Conservation (phyloP, 2,113 vertebrate genomes). For the Bubo blakistoni region DNA sequence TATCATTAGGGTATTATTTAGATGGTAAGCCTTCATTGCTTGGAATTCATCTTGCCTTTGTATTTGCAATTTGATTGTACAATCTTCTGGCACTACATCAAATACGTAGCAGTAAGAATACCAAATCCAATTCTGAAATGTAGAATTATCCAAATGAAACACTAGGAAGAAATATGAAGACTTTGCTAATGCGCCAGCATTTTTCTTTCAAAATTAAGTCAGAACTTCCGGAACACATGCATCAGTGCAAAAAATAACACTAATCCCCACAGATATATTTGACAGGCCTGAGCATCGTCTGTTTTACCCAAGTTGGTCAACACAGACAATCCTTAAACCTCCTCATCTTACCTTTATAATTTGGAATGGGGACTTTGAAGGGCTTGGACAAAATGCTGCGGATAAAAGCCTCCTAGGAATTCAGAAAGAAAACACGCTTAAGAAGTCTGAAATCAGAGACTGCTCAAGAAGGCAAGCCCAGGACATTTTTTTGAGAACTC, state of each 20-base stretch:
- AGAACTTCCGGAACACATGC: not conserved
- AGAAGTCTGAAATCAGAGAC: not conserved
- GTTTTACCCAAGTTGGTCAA: not conserved
- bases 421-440: slow-evolving; percentile 30
- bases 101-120: not conserved
- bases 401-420: slow-evolving; percentile 90
- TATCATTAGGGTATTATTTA: not conserved
- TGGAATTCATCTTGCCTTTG: slow-evolving; percentile 19
- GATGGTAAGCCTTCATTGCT: not conserved
- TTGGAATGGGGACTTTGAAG: slow-evolving; percentile 93
- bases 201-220: slow-evolving; percentile 18
- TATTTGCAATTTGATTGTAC: not conserved
- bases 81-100: slow-evolving; percentile 23
- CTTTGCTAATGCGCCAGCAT: not conserved
- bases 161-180: slow-evolving; percentile 20
- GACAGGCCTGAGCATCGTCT: not conserved
- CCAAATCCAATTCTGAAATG: slow-evolving; percentile 29
- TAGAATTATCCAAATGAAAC: slow-evolving; percentile 49
- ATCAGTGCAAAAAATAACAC: slow-evolving; percentile 27
- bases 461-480: not conserved
- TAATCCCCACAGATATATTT: slow-evolving; percentile 10
- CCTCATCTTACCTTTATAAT: slow-evolving; percentile 87
- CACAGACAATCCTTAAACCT: not conserved
- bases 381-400: slow-evolving; percentile 94
- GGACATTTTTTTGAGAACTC: not conserved